Base-by-base conservation (phyloP, 1,140 invertebrate species). In the Wiebesia pumilae region DNA sequence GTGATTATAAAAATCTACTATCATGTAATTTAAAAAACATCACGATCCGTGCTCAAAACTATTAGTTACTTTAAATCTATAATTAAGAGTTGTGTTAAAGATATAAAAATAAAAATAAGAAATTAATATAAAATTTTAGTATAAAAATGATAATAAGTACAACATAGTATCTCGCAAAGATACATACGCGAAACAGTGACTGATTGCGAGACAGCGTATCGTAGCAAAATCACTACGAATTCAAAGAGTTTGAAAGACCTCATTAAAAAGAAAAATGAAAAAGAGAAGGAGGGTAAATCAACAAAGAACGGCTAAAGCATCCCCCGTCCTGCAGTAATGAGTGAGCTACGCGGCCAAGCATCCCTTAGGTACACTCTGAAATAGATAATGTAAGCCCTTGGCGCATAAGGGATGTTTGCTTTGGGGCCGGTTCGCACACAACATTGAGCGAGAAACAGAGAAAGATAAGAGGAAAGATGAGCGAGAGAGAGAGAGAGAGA, bases 331-430 rank as follows among this genome's bases (percentile, higher is more conserved):
- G 3, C 9, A 82, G 58, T 71, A 62, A 51, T n/a, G 35, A 69
- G 71, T 30, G 43, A 71, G 33, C 35, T 71, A 43, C 83, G 83
- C 30, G 40, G 85, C 84, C 85, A 87, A 90, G 89, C 88, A 91
- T 92, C 90, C 89, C 91, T 92, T 90, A 90, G 90, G 90, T 91
- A 91, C 91, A 92, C 90, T 91, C 14, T 87, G 90, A 92, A 91
- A 91, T 90, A 91, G 89, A 92, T 91, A 91, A 92, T 92, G 89
- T 92, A 90, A 92, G 91, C 91, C 89, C 88, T 89, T 84, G 77
- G 89, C 88, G 79, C 30, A 90, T 88, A 89, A 88, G 90, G 90
- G 88, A 91, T 92, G 91, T 93, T 93, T 92, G 89, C 91, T 88
- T 89, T 91, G 88, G 89, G 89, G 88, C 88, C 87, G 90, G 91